These are phyloP conservation scores for Tachysurus fulvidraco DNA, from an alignment of 2,113 vertebrate genomes.

Conservation along the genomic window DNA sequence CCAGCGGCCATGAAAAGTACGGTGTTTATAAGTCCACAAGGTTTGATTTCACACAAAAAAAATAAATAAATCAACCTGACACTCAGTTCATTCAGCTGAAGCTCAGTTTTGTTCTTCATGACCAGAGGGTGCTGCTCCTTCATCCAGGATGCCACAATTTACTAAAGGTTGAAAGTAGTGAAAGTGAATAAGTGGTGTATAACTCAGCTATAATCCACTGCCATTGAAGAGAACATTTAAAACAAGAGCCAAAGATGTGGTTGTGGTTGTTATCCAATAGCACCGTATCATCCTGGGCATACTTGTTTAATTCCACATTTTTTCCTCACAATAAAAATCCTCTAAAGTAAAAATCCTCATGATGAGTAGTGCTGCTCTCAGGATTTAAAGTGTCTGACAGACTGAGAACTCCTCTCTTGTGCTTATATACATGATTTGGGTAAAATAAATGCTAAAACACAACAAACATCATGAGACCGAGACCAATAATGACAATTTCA, in stretches of 20 bases:
- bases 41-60: too few relatives aligned
- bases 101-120: background rate
- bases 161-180: background rate
- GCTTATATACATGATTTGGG: conserved; percentile 65
- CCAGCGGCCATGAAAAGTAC: background rate
- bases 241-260: background rate
- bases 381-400: conserved; percentile 17
- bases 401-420: conserved; percentile 40
- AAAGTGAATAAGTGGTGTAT: background rate
- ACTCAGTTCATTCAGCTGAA: background rate
- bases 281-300: background rate
- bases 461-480: conserved; percentile 59
- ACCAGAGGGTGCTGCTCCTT: too few relatives aligned
- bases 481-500: conserved; percentile 53
- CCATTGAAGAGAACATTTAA: background rate
- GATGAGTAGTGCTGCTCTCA: background rate
- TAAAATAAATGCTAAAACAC: conserved; percentile 58
- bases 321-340: background rate
- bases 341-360: background rate
- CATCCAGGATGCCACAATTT: background rate
- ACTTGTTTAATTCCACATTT: background rate
- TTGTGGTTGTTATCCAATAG: background rate
- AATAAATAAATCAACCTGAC: too few relatives aligned
- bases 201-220: conserved; percentile 2
- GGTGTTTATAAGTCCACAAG: background rate